Conservation (phyloP, 2,888 invertebrate genomes). For the Eupithecia subfuscata region DNA sequence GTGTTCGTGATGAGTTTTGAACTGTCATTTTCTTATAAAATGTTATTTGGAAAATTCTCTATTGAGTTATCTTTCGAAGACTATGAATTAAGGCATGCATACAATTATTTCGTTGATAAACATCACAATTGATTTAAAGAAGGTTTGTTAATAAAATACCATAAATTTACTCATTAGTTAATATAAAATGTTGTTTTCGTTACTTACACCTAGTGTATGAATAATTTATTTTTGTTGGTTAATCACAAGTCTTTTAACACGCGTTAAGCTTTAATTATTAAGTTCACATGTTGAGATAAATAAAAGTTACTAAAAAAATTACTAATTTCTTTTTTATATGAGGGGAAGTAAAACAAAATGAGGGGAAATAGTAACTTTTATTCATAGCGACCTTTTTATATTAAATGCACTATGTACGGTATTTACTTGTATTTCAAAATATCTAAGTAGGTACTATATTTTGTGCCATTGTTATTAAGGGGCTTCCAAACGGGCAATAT, state of each 20-base stretch:
- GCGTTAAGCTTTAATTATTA: conserved; percentile 21
- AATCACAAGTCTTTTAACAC: conserved; percentile 16
- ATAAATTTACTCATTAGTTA: not conserved
- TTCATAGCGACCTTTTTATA: not conserved
- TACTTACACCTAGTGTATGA: conserved; percentile 38
- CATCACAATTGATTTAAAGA: not conserved
- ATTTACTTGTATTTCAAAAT: not conserved
- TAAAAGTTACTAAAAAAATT: not conserved
- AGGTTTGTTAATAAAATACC: not conserved
- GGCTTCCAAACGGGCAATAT: too few relatives aligned
- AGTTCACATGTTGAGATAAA: conserved; percentile 16
- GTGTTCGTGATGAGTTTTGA: not conserved
- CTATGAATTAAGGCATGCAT: not conserved
- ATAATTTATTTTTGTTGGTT: conserved; percentile 34
- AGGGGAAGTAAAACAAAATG: too few relatives aligned
- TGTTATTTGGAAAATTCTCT: not conserved
- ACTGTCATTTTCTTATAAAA: not conserved
- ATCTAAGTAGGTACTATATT: not conserved
- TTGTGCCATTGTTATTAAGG: conserved; percentile 10
- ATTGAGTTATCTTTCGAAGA: not conserved
- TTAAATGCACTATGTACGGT: not conserved
- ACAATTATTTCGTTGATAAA: not conserved
- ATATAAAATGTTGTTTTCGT: conserved; percentile 23
- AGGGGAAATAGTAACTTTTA: too few relatives aligned
- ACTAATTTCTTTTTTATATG: too few relatives aligned